phyloP scores from a whole-genome alignment of 2,797 vertebrate genomes.

The Helostoma temminkii region DNA sequence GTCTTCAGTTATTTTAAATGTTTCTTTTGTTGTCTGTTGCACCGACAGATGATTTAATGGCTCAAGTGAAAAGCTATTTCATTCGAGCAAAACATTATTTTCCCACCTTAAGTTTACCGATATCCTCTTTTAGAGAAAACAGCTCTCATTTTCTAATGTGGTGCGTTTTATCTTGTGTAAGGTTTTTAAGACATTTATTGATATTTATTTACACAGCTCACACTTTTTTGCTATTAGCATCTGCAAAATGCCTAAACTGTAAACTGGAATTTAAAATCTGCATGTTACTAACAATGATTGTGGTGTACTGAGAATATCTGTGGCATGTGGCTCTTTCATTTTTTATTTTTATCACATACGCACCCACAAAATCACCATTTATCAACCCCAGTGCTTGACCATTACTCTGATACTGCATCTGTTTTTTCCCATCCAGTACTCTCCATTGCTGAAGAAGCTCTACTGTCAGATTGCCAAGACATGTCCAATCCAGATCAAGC shows the following conservation, averaged over 20 bases:
- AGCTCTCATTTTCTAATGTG: not conserved
- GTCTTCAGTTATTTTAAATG: not conserved
- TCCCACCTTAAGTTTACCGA: not conserved
- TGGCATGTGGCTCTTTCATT: not conserved
- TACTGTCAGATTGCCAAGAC: slow-evolving; percentile 99
- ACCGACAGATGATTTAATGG: slow-evolving; percentile 6
- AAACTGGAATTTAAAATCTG: not conserved
- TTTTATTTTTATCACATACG: slow-evolving; percentile 3
- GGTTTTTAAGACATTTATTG: not conserved
- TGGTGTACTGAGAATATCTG: not conserved
- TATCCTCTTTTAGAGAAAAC: not conserved
- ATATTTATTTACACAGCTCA: not conserved
- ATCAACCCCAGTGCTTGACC: not conserved
- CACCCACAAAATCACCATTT: not conserved
- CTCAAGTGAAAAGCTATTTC: slow-evolving; percentile 3
- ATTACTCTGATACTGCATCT: slow-evolving; percentile 4
- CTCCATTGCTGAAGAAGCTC: slow-evolving; percentile 96
- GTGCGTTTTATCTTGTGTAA: not conserved
- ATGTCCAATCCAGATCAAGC: slow-evolving; percentile 97
- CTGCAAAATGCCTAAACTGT: not conserved
- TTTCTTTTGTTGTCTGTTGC: not conserved
- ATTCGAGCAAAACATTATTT: not conserved
- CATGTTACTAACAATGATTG: not conserved
- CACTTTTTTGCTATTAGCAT: not conserved
- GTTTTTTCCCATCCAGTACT: slow-evolving; percentile 88